Conservation (phyloP, 2,113 vertebrate genomes). For the Callionymus lyra region DNA sequence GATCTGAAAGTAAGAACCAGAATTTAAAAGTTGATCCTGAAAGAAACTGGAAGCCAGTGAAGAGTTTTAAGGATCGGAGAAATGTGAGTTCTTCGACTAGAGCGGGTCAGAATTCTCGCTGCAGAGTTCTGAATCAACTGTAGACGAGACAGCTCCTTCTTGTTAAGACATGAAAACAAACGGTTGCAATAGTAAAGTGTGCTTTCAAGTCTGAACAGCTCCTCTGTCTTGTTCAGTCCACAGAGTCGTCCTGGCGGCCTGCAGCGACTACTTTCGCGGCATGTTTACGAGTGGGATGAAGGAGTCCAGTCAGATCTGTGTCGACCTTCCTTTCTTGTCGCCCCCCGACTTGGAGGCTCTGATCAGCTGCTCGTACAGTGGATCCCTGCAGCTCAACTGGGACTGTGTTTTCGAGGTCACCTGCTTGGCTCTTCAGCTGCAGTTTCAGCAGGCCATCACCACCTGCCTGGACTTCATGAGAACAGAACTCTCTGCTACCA, state of each 20-base stretch:
- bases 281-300: constrained; percentile 87
- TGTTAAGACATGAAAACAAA: too few species aligned
- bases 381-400: constrained; percentile 70
- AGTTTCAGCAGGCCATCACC: constrained; percentile 71
- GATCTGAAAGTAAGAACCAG: too few species aligned
- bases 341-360: constrained; percentile 70
- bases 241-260: constrained; percentile 75
- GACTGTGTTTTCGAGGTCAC: constrained; percentile 70
- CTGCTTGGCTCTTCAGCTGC: constrained; percentile 76
- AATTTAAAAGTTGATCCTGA: too few species aligned
- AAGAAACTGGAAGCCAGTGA: too few species aligned
- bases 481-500: constrained; percentile 59
- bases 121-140: too few species aligned
- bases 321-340: constrained; percentile 54
- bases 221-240: constrained; percentile 63
- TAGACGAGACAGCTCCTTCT: too few species aligned
- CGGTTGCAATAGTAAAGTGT: too few species aligned
- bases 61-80: too few species aligned
- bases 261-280: constrained; percentile 82
- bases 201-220: too few species aligned
- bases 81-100: too few species aligned
- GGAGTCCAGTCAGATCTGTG: constrained; percentile 63
- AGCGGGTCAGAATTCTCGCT: too few species aligned
- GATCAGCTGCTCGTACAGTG: constrained; percentile 74
- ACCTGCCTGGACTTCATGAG: constrained; percentile 75